Evolutionary conservation across 2,888 invertebrate species (phyloP).

Genomic region (Carterocephalus palaemon): DNA sequence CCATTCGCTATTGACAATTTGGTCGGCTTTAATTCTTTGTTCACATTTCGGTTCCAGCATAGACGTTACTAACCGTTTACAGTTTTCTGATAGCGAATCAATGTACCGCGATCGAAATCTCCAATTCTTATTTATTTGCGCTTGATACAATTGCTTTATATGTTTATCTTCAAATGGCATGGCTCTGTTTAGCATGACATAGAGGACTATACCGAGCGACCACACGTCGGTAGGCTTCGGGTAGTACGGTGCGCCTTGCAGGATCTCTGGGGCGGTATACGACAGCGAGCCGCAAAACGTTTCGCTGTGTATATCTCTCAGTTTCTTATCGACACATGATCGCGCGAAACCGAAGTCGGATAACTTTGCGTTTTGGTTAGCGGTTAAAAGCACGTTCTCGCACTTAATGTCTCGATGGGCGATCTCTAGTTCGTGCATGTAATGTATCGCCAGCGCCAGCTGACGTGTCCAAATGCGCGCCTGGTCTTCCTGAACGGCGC

Average conservation of each 20-base stretch:
- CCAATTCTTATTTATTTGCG: constrained; percentile 80
- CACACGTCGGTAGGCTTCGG: constrained; percentile 88
- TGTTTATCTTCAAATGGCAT: constrained; percentile 92
- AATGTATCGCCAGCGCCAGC: constrained; percentile 83
- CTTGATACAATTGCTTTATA: constrained; percentile 82
- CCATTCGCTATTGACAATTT: constrained; percentile 80
- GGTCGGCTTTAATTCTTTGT: constrained; percentile 79
- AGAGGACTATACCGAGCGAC: constrained; percentile 89
- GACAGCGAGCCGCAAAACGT: constrained; percentile 93
- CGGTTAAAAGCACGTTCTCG: constrained; percentile 87
- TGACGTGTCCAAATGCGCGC: constrained; percentile 85
- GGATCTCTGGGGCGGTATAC: constrained; percentile 92
- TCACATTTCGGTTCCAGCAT: constrained; percentile 84
- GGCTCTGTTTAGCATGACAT: constrained; percentile 89
- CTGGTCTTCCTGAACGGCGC: constrained; percentile 83
- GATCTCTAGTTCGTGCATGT: constrained; percentile 86
- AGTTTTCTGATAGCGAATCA: constrained; percentile 77
- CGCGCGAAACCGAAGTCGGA: constrained; percentile 91
- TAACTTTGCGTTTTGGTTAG: constrained; percentile 86
- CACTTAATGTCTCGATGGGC: constrained; percentile 91
- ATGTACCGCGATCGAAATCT: constrained; percentile 83
- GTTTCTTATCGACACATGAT: constrained; percentile 58
- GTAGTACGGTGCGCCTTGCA: constrained; percentile 85
- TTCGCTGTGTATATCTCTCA: constrained; percentile 80
- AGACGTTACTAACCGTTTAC: constrained; percentile 79